Base-by-base conservation (phyloP, 1,140 invertebrate genomes). In the Drosophila baimaii region DNA sequence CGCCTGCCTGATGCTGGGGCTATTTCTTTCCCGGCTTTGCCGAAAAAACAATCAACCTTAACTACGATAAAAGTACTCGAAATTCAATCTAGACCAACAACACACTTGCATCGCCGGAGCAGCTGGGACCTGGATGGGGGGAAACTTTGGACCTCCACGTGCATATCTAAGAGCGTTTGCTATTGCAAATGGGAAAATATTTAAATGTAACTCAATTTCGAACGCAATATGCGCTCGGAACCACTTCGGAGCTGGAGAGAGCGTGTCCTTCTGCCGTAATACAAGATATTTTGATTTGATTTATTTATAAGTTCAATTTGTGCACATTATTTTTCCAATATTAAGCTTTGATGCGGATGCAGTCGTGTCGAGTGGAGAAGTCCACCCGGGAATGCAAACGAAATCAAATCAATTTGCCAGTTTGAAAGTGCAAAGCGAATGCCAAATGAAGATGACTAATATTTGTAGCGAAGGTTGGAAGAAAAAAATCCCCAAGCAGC, bases 221-320 rank as follows among this genome's bases (percentile, higher is more conserved):
- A 68, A 65, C 59, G 82, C 78, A 84, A 84, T 85, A 81, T 84
- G 71, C 47, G 44, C 64, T 55, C 27, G 55, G 64, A 73, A 57
- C 43, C 66, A 66, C 54, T 56, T 46, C 41, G 29, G 31, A 15
- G 59, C 12, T n/a, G 25, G 47, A 31, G 47, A 31, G 37, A 51
- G 51, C 62, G 39, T 44, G 49, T 77, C 62, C 51, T 73, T 19
- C 35, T 43, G 35, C 25, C 43, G 35, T 57, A 82, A 66, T 73
- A 83, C 79, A 73, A 79, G 71, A 83, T 79, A 83, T 88, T 86
- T 79, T 76, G 81, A 88, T 88, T 86, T 86, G 79, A 86, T 88
- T 86, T 86, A 88, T 83, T 86, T 86, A 88, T 69, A 83, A 89
- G 68, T 88, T 88, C 83, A 88, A 89, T 88, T 89, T 88, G 77